These are phyloP conservation scores for Polymixis flavicincta DNA, from an alignment of 2,888 invertebrate genomes.

Conservation along the genomic window DNA sequence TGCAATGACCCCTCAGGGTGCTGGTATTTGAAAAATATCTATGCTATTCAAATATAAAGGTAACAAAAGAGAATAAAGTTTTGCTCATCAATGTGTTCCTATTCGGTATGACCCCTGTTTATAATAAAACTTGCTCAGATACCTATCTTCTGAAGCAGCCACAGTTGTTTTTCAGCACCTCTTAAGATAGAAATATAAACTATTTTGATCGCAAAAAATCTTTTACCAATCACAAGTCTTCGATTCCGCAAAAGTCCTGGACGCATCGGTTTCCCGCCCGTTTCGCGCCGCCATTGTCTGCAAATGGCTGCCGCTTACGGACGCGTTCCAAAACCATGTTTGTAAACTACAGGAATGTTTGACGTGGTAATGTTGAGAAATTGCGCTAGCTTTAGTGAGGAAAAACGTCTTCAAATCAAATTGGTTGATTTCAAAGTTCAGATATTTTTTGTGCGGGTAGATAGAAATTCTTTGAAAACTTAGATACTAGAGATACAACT, in stretches of 20 bases:
- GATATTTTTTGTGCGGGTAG: not conserved
- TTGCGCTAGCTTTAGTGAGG: conserved; percentile 75
- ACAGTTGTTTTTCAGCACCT: not conserved
- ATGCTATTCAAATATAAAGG: not conserved
- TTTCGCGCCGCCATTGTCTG: conserved; percentile 82
- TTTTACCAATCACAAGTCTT: conserved; percentile 34
- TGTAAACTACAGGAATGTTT: conserved; percentile 70
- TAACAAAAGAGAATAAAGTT: not conserved
- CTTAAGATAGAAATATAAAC: conserved; percentile 7
- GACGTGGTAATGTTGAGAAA: conserved; percentile 78
- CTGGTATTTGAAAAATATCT: not conserved
- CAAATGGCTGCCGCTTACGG: conserved; percentile 85
- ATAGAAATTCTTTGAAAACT: not conserved
- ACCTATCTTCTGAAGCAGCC: not conserved
- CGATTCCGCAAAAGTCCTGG: conserved; percentile 77
- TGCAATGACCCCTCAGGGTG: too few relatives aligned
- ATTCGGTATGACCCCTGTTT: not conserved
- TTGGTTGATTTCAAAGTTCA: not conserved
- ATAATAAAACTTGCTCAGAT: not conserved
- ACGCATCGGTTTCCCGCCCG: conserved; percentile 80
- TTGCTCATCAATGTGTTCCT: not conserved
- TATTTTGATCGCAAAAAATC: conserved; percentile 29
- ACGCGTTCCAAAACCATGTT: conserved; percentile 76
- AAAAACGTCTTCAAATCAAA: conserved; percentile 43
- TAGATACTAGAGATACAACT: too few relatives aligned